Evolutionary conservation across 2,888 invertebrate species (phyloP).

Genomic region (Habrosyne pyritoides): DNA sequence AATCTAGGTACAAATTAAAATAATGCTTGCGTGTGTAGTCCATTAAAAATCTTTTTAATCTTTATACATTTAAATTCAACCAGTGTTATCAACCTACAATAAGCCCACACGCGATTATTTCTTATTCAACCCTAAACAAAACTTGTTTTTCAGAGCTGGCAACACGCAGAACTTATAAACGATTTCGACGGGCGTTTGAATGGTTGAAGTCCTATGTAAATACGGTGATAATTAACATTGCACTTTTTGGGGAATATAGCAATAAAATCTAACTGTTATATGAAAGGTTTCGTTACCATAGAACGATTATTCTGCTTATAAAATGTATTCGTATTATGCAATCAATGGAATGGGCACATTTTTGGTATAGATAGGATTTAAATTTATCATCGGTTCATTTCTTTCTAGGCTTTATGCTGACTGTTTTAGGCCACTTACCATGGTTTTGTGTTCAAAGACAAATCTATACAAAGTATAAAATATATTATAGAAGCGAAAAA

Average conservation of each 20-base stretch:
- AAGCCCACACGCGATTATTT: neutral
- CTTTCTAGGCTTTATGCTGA: too few relatives aligned
- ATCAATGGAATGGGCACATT: too few relatives aligned
- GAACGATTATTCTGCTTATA: neutral
- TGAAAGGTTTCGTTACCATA: neutral
- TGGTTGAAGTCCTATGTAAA: conserved; percentile 1
- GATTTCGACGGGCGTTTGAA: neutral
- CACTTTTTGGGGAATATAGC: neutral
- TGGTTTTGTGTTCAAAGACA: too few relatives aligned
- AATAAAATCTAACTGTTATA: neutral
- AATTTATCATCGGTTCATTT: too few relatives aligned
- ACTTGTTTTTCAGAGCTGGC: neutral
- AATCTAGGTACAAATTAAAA: too few relatives aligned
- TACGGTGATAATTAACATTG: neutral
- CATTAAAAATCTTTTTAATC: neutral
- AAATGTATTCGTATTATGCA: neutral
- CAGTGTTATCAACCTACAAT: neutral
- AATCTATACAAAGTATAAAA: too few relatives aligned
- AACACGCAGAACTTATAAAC: neutral
- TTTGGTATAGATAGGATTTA: too few relatives aligned
- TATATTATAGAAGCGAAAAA: neutral
- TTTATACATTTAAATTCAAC: neutral
- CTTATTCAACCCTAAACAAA: neutral
- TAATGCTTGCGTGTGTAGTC: neutral
- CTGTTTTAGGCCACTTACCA: too few relatives aligned